Evolutionary conservation across 2,888 invertebrate genomes (phyloP).

Genomic region (Drosophila eohydei): DNA sequence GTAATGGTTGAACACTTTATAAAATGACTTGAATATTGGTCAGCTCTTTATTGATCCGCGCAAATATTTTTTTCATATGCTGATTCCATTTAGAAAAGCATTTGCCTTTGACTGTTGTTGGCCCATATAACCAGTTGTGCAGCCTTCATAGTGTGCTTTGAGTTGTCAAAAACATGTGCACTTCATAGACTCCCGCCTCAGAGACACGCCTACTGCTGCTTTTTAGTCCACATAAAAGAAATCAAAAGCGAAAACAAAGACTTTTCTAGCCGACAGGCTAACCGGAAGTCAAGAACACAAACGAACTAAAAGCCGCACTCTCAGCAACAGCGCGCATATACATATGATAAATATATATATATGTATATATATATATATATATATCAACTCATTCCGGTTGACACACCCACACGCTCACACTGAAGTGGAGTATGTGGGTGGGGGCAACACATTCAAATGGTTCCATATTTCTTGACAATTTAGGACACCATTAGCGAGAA

Average conservation of each 20-base stretch:
- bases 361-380: conserved; percentile 19
- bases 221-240: conserved; percentile 27
- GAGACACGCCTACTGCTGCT: conserved; percentile 34
- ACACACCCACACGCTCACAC: conserved; percentile 61
- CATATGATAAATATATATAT: conserved; percentile 34
- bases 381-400: conserved; percentile 31
- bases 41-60: conserved; percentile 1
- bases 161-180: conserved; percentile 63
- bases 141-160: conserved; percentile 46
- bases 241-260: conserved; percentile 63
- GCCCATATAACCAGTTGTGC: conserved; percentile 13
- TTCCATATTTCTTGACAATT: conserved; percentile 81
- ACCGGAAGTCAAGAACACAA: conserved; percentile 79
- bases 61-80: too few relatives aligned
- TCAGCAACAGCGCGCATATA: conserved; percentile 59
- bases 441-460: conserved; percentile 72
- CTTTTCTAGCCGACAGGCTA: conserved; percentile 64
- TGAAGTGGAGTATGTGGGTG: conserved; percentile 6
- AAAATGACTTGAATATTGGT: background rate
- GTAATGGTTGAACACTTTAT: background rate
- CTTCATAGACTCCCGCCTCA: conserved; percentile 21
- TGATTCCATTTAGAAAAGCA: background rate
- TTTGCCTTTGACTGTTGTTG: conserved; percentile 1
- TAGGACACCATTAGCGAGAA: conserved; percentile 82
- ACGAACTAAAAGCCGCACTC: conserved; percentile 78